Conservation (phyloP, 1,140 invertebrate species). For the Drosophila athabasca region DNA sequence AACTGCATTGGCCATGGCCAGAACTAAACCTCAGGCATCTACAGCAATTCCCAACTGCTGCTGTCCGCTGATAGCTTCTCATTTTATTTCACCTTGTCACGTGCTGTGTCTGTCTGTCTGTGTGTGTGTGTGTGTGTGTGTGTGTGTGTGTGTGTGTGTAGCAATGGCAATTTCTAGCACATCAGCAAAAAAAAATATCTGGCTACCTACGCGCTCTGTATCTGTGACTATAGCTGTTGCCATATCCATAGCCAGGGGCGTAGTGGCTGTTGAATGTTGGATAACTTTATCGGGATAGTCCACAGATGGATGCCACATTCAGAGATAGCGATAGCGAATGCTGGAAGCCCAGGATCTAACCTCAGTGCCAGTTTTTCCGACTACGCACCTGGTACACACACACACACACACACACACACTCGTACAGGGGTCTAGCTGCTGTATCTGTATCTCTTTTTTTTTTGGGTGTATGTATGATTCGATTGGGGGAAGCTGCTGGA, state of each 20-base stretch:
- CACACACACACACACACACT: too few relatives aligned
- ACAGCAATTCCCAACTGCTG: slow-evolving; percentile 25
- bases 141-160: slow-evolving; percentile 57
- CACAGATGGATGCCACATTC: slow-evolving; percentile 4
- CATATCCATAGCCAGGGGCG: slow-evolving; percentile 36
- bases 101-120: slow-evolving; percentile 56
- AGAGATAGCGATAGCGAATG: slow-evolving; percentile 25
- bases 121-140: slow-evolving; percentile 13
- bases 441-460: slow-evolving; percentile 22
- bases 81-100: slow-evolving; percentile 80
- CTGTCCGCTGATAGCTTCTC: slow-evolving; percentile 72
- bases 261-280: slow-evolving; percentile 32
- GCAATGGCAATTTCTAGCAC: slow-evolving; percentile 78
- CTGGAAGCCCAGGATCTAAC: background rate
- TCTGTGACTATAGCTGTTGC: slow-evolving; percentile 15
- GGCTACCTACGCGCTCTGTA: slow-evolving; percentile 63
- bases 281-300: slow-evolving; percentile 31
- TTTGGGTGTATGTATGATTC: slow-evolving; percentile 23
- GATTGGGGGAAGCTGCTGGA: slow-evolving; percentile 31
- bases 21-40: slow-evolving; percentile 28
- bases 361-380: slow-evolving; percentile 1
- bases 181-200: slow-evolving; percentile 71
- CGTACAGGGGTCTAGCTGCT: slow-evolving; percentile 16
- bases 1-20: slow-evolving; percentile 29
- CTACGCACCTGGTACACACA: slow-evolving; percentile 26